These are phyloP conservation scores for Capricornis sumatraensis DNA, from an alignment of 2,113 vertebrate genomes.

Conservation along the genomic window DNA sequence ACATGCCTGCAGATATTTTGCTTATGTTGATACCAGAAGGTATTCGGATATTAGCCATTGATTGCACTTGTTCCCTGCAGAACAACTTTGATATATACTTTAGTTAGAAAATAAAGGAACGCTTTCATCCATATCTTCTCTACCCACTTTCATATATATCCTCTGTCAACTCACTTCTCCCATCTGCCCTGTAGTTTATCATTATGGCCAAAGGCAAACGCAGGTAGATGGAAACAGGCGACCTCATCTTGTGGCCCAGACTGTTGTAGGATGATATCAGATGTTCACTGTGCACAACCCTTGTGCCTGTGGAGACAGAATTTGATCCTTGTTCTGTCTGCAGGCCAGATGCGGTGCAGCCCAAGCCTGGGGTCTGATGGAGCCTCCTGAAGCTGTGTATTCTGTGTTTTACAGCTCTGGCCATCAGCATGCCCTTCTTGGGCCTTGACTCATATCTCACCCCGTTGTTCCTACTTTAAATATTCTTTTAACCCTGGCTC, in stretches of 20 bases:
- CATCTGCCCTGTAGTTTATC: background rate
- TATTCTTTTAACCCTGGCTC: background rate
- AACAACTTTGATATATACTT: background rate
- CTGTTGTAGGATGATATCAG: background rate
- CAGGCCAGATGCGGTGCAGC: background rate
- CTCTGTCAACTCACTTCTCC: background rate
- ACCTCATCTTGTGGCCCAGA: background rate
- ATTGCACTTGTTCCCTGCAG: background rate
- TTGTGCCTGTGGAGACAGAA: background rate
- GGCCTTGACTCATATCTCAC: background rate
- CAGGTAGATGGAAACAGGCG: background rate
- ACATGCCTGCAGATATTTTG: background rate
- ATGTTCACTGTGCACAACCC: background rate
- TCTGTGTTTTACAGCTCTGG: background rate
- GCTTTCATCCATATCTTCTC: background rate
- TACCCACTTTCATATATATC: background rate
- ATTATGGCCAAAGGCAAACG: background rate
- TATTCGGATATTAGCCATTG: background rate
- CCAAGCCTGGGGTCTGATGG: background rate
- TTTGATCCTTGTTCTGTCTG: background rate
- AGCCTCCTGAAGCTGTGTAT: accelerated
- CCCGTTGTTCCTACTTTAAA: background rate
- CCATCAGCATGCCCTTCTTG: background rate
- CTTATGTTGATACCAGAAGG: background rate
- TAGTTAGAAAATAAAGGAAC: background rate